Evolutionary conservation across 2,113 vertebrate species (phyloP).

Genomic region (Clarias gariepinus): DNA sequence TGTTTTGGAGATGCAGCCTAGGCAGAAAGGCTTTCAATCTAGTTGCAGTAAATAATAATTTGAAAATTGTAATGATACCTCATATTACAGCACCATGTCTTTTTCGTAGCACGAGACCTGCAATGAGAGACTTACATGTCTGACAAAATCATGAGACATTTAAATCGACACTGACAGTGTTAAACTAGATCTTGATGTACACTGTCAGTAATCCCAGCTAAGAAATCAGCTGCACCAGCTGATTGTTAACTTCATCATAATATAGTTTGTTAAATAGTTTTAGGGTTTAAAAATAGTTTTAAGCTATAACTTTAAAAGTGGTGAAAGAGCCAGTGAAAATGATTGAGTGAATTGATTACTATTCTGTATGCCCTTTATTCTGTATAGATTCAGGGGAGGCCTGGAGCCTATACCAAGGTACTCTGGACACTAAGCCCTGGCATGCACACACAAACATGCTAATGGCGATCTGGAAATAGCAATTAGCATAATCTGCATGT

Average conservation of each 20-base stretch:
- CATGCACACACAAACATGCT: no score
- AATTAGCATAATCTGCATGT: no score
- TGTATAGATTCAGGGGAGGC: no score
- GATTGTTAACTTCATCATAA: not conserved
- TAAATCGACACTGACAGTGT: slow-evolving; percentile 7
- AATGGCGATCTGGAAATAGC: no score
- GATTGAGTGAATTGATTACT: no score
- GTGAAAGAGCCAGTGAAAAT: no score
- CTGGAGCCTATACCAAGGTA: no score
- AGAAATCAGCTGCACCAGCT: not conserved
- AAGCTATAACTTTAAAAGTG: not conserved
- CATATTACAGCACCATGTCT: not conserved
- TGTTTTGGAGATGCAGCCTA: slow-evolving; percentile 13
- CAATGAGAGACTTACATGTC: not conserved
- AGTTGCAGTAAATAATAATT: slow-evolving; percentile 45
- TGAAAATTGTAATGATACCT: slow-evolving; percentile 23
- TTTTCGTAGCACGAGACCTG: not conserved
- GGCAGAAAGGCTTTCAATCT: slow-evolving; percentile 34
- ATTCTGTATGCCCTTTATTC: no score
- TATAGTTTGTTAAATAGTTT: not conserved
- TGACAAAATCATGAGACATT: not conserved
- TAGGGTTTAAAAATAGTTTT: not conserved
- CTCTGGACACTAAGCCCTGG: no score
- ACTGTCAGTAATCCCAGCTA: not conserved
- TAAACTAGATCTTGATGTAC: not conserved